Evolutionary conservation across 2,888 invertebrate genomes (phyloP).

Genomic region (Heliothis peltigera): DNA sequence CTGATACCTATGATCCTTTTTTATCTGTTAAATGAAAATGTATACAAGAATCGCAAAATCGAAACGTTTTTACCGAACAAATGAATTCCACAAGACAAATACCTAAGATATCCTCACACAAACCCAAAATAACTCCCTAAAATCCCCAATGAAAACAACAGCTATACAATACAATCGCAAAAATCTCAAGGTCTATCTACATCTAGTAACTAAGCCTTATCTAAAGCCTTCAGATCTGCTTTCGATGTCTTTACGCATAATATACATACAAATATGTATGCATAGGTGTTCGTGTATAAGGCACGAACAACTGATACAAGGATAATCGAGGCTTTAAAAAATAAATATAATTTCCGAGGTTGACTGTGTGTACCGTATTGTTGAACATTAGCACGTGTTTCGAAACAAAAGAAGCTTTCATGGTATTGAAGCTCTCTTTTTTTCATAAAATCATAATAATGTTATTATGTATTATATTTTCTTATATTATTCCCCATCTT

Average conservation of each 20-base stretch:
- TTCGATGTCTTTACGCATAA: slow-evolving; percentile 27
- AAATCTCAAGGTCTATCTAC: slow-evolving; percentile 8
- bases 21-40: no score
- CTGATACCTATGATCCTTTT: no score
- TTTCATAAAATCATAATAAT: not conserved
- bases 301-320: slow-evolving; percentile 18
- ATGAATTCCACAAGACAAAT: slow-evolving; percentile 10
- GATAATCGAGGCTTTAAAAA: slow-evolving; percentile 28
- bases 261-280: slow-evolving; percentile 1
- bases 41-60: no score
- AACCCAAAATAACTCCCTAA: not conserved
- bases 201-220: slow-evolving; percentile 22
- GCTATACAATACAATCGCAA: not conserved
- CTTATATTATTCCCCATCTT: no score
- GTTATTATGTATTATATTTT: no score
- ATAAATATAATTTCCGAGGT: slow-evolving; percentile 28
- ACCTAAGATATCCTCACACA: not conserved
- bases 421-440: not conserved
- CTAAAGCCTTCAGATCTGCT: slow-evolving; percentile 20
- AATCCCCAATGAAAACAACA: slow-evolving; percentile 18
- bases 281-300: slow-evolving; percentile 10
- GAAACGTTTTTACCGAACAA: no score
- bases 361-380: slow-evolving; percentile 3
- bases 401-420: not conserved
- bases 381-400: not conserved